Evolutionary conservation across 2,113 vertebrate genomes (phyloP), one percentile per base, ranked within the genome.

Genomic region (Tetrao urogallus): DNA sequence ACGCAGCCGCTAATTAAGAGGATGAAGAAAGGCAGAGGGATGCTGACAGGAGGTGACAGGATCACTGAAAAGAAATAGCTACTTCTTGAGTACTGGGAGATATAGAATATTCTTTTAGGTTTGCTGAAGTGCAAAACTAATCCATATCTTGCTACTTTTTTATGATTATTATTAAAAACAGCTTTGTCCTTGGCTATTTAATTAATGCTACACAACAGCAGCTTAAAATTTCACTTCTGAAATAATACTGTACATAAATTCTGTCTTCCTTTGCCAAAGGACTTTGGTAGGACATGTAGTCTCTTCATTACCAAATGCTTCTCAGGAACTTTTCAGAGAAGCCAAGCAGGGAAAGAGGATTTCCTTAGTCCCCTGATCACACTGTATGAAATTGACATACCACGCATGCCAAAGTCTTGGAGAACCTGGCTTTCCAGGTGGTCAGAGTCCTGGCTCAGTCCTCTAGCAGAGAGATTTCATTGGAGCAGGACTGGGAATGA

Each of bases 11-110:
- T 94, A 93, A 95, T 96, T 95, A 94, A 94, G 94, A 96, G 92
- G 91, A 95, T 94, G 94, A 93, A 94, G 95, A 75, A 76, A 93
- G 87, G 89, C 89, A 93, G 89, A 92, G 78, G 89, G 89, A 93
- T 94, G 78, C 82, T 94, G 94, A 96, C 87, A 93, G 82, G 75
- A 92, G 89, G 87, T 91, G 94, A 94, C 78, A 93, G 67, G 40
- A 89, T 95, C 67, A 22, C 27, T 94, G 89, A 78, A 82, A 93
- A 95, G 89, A 91, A 93, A 92, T 82, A 82, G 81, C 67, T 91
- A 72, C 82, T 82, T 87, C 89, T 84, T 91, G 92, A 91, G 84
- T 87, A 89, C 11, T 24, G 60, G 56, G 58, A 96, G 84, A 93
- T 92, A 66, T 3, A 93, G 81, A 92, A 77, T 54, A 72, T 92